Evolutionary conservation across 1,140 invertebrate species (phyloP).

Genomic region (Stenopsyche tienmushanensis): DNA sequence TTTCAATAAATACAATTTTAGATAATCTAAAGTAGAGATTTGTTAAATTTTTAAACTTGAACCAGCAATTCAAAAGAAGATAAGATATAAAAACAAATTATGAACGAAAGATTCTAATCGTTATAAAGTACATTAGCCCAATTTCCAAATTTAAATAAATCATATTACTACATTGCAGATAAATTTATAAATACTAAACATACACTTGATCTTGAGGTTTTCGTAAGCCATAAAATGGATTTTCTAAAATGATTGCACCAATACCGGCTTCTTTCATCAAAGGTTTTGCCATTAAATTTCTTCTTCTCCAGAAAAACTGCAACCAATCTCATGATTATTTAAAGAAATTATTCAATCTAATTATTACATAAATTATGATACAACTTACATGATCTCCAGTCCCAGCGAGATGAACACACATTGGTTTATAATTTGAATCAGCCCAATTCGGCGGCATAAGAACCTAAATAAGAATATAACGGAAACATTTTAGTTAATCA

Average conservation of each 20-base stretch:
- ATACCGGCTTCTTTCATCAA: slow-evolving; percentile 88
- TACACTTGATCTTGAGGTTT: slow-evolving; percentile 92
- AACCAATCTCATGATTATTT: slow-evolving; percentile 44
- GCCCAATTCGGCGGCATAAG: slow-evolving; percentile 82
- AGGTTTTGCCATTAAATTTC: slow-evolving; percentile 88
- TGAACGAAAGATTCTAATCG: no score
- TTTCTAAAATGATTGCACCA: slow-evolving; percentile 92
- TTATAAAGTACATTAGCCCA: no score
- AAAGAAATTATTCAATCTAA: background rate
- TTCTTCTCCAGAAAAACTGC: slow-evolving; percentile 88
- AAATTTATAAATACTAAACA: no score
- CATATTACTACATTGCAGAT: no score
- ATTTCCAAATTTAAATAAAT: no score
- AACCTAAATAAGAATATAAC: no score
- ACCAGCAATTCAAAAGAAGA: no score
- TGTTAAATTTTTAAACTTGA: no score
- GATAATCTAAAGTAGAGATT: no score
- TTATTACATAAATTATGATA: background rate
- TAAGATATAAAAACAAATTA: no score
- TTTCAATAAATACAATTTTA: no score
- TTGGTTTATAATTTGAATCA: slow-evolving; percentile 69
- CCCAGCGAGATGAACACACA: slow-evolving; percentile 93
- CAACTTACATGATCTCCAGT: slow-evolving; percentile 95
- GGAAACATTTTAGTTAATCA: background rate
- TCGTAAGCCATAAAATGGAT: slow-evolving; percentile 93